phyloP scores from a whole-genome alignment of 2,888 invertebrate species.

The Polyploca ridens region DNA sequence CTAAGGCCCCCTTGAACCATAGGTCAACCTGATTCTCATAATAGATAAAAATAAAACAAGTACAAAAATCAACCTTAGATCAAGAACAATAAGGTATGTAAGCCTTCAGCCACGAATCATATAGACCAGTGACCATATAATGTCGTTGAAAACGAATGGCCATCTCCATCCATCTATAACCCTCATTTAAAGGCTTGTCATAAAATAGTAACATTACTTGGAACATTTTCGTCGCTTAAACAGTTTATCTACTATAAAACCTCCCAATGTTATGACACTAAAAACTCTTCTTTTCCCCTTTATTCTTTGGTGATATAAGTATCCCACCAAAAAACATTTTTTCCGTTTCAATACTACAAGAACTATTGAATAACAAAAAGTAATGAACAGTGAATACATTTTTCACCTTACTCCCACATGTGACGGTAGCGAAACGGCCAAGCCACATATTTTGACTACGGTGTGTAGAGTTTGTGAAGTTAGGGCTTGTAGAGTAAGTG shows the following conservation, averaged over 20 bases:
- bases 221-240: slow-evolving; percentile 49
- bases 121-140: slow-evolving; percentile 14
- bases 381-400: no score
- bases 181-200: slow-evolving; percentile 30
- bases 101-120: background rate
- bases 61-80: background rate
- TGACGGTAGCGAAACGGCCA: no score
- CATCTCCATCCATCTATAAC: slow-evolving; percentile 25
- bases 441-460: no score
- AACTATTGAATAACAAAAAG: no score
- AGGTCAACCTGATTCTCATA: background rate
- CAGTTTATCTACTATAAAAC: slow-evolving; percentile 59
- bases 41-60: background rate
- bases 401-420: no score
- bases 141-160: slow-evolving; percentile 28
- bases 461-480: no score
- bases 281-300: slow-evolving; percentile 49
- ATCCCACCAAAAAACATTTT: no score
- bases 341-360: no score
- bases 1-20: background rate
- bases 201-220: slow-evolving; percentile 24
- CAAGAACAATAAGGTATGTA: background rate
- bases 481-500: no score
- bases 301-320: slow-evolving; percentile 43
- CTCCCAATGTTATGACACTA: slow-evolving; percentile 58